Evolutionary conservation across 2,797 vertebrate genomes (phyloP).

Genomic region (Novumbra hubbsi): DNA sequence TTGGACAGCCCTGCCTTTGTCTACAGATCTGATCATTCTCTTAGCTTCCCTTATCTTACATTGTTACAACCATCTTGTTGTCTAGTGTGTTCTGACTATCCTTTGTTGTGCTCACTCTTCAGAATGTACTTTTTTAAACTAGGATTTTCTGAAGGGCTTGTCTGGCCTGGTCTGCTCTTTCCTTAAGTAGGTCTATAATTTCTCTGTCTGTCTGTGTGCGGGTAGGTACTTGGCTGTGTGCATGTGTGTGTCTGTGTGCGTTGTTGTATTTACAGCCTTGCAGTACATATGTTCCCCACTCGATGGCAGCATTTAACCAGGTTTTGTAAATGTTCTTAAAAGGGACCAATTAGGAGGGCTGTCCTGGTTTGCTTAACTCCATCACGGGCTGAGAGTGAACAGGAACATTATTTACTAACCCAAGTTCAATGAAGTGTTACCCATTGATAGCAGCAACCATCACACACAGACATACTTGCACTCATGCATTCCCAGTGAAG

Average conservation of each 20-base stretch:
- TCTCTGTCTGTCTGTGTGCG: neutral
- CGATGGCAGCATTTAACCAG: slow-evolving; percentile 52
- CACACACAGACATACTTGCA: slow-evolving; percentile 14
- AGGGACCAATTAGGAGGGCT: neutral
- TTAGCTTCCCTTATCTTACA: no score
- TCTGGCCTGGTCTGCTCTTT: neutral
- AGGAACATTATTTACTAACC: neutral
- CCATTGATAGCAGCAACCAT: neutral
- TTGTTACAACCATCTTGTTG: no score
- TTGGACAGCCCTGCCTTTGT: slow-evolving; percentile 4
- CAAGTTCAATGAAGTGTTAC: slow-evolving; percentile 16
- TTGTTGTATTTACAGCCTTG: neutral
- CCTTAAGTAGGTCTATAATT: neutral
- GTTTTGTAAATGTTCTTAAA: slow-evolving; percentile 15
- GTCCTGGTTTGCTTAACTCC: neutral
- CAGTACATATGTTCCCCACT: slow-evolving; percentile 54
- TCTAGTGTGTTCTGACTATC: no score
- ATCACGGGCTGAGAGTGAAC: neutral
- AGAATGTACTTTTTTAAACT: neutral
- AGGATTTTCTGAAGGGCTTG: neutral
- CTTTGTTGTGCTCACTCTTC: no score
- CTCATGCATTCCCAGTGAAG: slow-evolving; percentile 15
- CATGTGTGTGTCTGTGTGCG: neutral
- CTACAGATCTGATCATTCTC: neutral
- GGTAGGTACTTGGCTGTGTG: neutral